Evolutionary conservation across 2,888 invertebrate species (phyloP), one percentile per base, ranked within the genome.

Genomic region (Cancer borealis): DNA sequence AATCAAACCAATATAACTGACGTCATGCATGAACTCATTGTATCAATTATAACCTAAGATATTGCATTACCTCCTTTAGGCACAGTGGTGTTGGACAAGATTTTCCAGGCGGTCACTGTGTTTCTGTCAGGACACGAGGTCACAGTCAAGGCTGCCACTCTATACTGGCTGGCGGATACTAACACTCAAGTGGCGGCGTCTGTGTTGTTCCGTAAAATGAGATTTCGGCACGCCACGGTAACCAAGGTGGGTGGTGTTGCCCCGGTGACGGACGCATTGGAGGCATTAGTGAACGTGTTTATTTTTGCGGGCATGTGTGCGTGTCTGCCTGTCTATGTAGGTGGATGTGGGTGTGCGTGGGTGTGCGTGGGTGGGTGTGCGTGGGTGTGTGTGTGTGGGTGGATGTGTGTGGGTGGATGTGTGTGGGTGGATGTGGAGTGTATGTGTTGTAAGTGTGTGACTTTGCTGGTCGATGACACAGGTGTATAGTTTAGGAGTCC

Each of bases 131-230:
- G 17, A 12, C 91, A 79, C 79, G 26, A 45, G n/a, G 47, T 91
- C 73, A 46, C 91, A 3, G 46, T 14, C 12, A 39, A 79, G 46
- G 46, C 91, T 21, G 79, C 47, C 66, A n/a, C 6, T 10, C n/a
- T 79, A 4, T 91, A 66, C 73, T 91, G 91, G 91, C 46, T 91
- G 79, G 79, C 30, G 12, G 91, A 91, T 26, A 39, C 26, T 3
- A n/a, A 73, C 26, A 60, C 66, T n/a, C 12, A 14, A 4, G n/a
- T 91, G 21, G 12, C 26, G 46, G 21, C 6, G n/a, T 4, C 39
- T 4, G 21, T 66, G 46, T 2, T 17, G 39, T n/a, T 90, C 17
- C 21, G 21, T 3, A 21, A 1, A 60, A 60, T 60, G 17, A 8
- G 39, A 3, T 39, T 26, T 14, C 79, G 5, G 47, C 10, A 91